Evolutionary conservation across 2,113 vertebrate genomes (phyloP).

Genomic region (Varanus salvator): DNA sequence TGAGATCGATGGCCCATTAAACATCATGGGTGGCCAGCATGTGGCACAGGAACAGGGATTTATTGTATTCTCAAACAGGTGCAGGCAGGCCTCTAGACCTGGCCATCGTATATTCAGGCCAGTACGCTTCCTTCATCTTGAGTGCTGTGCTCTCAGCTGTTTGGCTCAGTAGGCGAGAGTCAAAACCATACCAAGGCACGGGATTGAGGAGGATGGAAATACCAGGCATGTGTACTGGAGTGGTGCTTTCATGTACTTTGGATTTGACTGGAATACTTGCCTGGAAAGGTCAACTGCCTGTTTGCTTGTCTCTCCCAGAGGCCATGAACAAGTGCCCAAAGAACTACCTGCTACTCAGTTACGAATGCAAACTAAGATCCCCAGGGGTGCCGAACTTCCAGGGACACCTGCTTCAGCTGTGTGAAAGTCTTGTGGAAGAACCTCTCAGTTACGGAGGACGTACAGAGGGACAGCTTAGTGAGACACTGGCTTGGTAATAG

Average conservation of each 20-base stretch:
- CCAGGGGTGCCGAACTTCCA: background rate
- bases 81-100: background rate
- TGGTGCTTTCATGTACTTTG: background rate
- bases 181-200: background rate
- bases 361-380: background rate
- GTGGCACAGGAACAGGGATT: background rate
- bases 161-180: background rate
- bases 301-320: background rate
- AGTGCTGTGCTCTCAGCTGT: background rate
- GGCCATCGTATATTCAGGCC: background rate
- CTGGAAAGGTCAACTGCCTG: background rate
- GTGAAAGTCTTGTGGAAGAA: background rate
- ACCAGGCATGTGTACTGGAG: too few species aligned
- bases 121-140: background rate
- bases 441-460: background rate
- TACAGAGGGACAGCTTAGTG: background rate
- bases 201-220: too few species aligned
- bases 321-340: background rate
- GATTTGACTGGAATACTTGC: background rate
- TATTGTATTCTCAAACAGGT: background rate
- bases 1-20: background rate
- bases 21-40: constrained; percentile 1
- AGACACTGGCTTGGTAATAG: background rate
- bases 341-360: background rate
- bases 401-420: background rate